Evolutionary conservation across 2,888 invertebrate genomes (phyloP).

Genomic region (Apodemia duryi): DNA sequence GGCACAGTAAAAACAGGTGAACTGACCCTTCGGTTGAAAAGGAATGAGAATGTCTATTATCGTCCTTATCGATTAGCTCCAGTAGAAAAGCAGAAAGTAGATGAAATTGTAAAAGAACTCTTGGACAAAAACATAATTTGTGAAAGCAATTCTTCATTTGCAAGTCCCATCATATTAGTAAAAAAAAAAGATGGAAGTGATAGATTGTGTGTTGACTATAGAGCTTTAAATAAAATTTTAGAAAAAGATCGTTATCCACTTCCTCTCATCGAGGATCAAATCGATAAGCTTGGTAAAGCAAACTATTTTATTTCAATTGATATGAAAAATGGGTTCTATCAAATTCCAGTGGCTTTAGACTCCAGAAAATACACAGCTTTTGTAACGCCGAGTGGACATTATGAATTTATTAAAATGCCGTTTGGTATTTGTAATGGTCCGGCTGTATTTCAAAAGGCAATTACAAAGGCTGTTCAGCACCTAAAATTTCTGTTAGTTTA

Average conservation of each 20-base stretch:
- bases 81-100: slow-evolving; percentile 29
- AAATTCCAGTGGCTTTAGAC: not conserved
- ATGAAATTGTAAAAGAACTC: slow-evolving; percentile 27
- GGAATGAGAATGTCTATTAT: slow-evolving; percentile 23
- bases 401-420: slow-evolving; percentile 25
- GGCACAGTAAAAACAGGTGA: slow-evolving; percentile 28
- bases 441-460: not conserved
- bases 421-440: not conserved
- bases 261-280: slow-evolving; percentile 4
- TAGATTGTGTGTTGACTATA: slow-evolving; percentile 31
- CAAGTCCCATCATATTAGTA: slow-evolving; percentile 32
- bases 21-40: slow-evolving; percentile 24
- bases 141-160: slow-evolving; percentile 30
- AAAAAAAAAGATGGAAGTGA: slow-evolving; percentile 31
- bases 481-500: not conserved
- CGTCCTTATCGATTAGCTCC: slow-evolving; percentile 32
- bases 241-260: not conserved
- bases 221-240: slow-evolving; percentile 18
- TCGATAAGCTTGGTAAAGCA: not conserved
- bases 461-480: not conserved
- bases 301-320: not conserved
- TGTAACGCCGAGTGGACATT: slow-evolving; percentile 2
- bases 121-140: slow-evolving; percentile 27
- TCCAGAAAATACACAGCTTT: not conserved
- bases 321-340: slow-evolving; percentile 1